Conservation (phyloP, 35 echinoderm and acorn worm genomes). For the Stichopus chloronotus region DNA sequence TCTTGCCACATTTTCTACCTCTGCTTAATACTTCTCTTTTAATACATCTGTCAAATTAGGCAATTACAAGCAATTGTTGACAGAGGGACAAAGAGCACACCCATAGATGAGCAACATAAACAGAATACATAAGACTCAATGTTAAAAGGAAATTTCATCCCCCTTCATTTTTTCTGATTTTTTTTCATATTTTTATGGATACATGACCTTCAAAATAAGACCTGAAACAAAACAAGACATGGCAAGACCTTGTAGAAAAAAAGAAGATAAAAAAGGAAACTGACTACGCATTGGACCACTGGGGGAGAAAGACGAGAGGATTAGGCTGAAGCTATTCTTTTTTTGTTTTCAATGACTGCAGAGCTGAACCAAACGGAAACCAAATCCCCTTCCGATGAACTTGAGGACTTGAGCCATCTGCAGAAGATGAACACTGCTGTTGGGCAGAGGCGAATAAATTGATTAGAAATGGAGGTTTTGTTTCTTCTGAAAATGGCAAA, state of each 20-base stretch:
- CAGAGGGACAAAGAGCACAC: too few species aligned
- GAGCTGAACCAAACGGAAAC: not conserved
- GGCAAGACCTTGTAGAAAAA: not conserved
- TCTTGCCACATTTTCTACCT: too few species aligned
- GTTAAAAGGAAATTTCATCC: too few species aligned
- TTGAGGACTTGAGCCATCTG: constrained; percentile 29
- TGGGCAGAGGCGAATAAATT: constrained; percentile 48
- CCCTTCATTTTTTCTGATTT: too few species aligned
- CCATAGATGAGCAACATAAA: too few species aligned
- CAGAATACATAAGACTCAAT: too few species aligned
- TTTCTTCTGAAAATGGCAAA: constrained; percentile 41
- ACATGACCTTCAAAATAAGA: not conserved
- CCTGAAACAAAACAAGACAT: not conserved
- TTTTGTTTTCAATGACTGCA: not conserved
- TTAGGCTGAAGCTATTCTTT: not conserved
- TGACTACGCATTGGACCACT: not conserved
- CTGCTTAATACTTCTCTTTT: too few species aligned
- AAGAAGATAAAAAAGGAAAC: not conserved
- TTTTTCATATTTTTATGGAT: not conserved
- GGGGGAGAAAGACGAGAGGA: not conserved
- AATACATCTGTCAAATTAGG: too few species aligned
- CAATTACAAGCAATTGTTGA: too few species aligned
- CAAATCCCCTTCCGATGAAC: constrained; percentile 29
- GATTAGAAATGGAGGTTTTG: constrained; percentile 44
- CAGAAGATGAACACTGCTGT: constrained; percentile 28